These are phyloP conservation scores for Gobiocypris rarus DNA, from an alignment of 2,113 vertebrate genomes.

Conservation along the genomic window DNA sequence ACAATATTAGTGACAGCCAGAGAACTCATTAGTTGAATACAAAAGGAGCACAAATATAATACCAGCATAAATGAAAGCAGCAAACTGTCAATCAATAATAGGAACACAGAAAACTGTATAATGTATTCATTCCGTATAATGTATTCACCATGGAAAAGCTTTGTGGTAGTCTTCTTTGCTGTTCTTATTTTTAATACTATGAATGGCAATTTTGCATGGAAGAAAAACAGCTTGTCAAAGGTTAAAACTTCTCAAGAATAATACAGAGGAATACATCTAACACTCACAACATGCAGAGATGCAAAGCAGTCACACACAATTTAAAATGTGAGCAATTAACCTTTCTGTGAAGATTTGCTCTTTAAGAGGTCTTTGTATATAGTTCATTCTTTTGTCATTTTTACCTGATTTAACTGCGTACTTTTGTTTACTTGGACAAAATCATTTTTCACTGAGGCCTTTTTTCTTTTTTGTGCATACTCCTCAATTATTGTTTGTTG, in stretches of 20 bases:
- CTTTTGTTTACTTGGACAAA: not conserved
- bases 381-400: not conserved
- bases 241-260: not conserved
- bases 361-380: not conserved
- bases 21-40: not conserved
- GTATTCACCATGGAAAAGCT: not conserved
- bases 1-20: not conserved
- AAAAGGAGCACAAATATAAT: not conserved
- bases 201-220: not conserved
- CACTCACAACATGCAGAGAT: not conserved
- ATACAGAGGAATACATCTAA: not conserved
- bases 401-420: not conserved
- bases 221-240: not conserved
- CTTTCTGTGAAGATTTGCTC: not conserved
- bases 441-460: not conserved
- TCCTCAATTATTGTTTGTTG: not conserved
- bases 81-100: constrained; percentile 10
- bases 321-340: not conserved
- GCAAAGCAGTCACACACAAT: not conserved
- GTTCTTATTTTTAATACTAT: not conserved
- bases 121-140: not conserved
- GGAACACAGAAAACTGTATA: not conserved
- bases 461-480: not conserved
- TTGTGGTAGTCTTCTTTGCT: not conserved
- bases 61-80: constrained; percentile 1